Evolutionary conservation across 2,797 vertebrate genomes (phyloP), one percentile per base, ranked within the genome.

Genomic region (Kryptolebias ocellatus): DNA sequence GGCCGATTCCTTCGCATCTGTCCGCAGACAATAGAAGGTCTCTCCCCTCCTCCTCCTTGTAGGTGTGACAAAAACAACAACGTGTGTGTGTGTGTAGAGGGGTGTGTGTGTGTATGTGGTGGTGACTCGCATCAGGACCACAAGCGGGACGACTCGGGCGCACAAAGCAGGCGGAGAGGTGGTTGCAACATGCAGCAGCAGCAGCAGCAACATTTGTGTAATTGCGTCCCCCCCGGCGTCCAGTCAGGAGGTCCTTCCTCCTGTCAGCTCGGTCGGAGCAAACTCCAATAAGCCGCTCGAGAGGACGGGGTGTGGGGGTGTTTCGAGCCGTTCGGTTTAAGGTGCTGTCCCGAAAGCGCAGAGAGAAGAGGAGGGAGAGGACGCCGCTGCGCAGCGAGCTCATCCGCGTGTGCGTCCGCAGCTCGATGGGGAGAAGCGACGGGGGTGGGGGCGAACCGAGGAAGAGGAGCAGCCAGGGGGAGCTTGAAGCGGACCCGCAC

Each of bases 71-170:
- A 65, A 74, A 81, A 77, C 79, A 89, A 92, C 86, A 90, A 90
- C 87, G 46, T 83, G 80, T 83, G 88, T 76, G 83, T 78, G 83
- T 90, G 31, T 31, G 31, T 31, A 7, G 20, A 24, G 83, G 81
- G 84, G 88, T 76, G 83, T 78, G 83, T 90, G 20, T 24, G 20
- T 24, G 20, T 24, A 24, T 24, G 20, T 24, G 20, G 20, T 24
- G 20, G 20, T 24, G 20, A 24, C 20, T 93, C 91, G 88, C 93
- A 94, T 95, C 93, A 94, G 92, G 91, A 94, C 92, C 94, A 93
- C 74, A 78, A 77, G 56, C 78, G 42, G 73, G 59, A 73, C 73
- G 64, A 29, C 67, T 53, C 64, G 31, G 47, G 60, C 20, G 64
- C 71, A 72, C 80, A 78, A 81, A 74, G 80, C 58, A 7, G 54